Percentiles rank a stretch among this genome's conserved stretches.
These are phyloP conservation scores for Campylomormyrus tamandua DNA, from an alignment of 2,113 vertebrate genomes.

Conservation along the genomic window DNA sequence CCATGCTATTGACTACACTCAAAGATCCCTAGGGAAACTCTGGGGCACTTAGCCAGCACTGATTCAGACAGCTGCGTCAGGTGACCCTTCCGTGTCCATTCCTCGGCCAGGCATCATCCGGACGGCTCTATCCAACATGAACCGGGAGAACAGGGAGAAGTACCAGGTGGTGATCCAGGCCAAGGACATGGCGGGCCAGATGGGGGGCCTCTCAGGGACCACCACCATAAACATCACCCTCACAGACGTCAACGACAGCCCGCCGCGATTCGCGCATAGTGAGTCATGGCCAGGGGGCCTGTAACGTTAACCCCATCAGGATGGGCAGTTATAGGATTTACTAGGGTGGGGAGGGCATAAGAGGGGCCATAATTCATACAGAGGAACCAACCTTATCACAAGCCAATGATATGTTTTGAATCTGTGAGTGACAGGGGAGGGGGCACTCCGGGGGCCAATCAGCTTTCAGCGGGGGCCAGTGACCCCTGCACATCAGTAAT, in stretches of 20 bases:
- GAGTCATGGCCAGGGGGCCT: conserved; percentile 38
- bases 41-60: not conserved
- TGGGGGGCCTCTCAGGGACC: conserved; percentile 91
- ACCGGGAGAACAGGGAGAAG: conserved; percentile 90
- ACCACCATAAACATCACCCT: conserved; percentile 89
- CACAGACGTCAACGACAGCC: conserved; percentile 90
- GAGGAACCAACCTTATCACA: not conserved
- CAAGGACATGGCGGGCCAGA: conserved; percentile 98
- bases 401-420: not conserved
- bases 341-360: not conserved
- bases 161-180: conserved; percentile 98
- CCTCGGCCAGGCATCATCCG: conserved; percentile 77
- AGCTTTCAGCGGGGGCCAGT: no score
- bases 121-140: conserved; percentile 92
- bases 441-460: not conserved
- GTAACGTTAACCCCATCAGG: not conserved
- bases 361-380: not conserved
- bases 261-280: conserved; percentile 94
- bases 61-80: not conserved
- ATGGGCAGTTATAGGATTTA: not conserved
- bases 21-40: not conserved
- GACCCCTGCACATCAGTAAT: not conserved
- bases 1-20: not conserved
- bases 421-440: not conserved
- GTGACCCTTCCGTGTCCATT: not conserved